These are phyloP conservation scores for Agrotis ipsilon DNA, from an alignment of 2,888 invertebrate species.

Conservation along the genomic window DNA sequence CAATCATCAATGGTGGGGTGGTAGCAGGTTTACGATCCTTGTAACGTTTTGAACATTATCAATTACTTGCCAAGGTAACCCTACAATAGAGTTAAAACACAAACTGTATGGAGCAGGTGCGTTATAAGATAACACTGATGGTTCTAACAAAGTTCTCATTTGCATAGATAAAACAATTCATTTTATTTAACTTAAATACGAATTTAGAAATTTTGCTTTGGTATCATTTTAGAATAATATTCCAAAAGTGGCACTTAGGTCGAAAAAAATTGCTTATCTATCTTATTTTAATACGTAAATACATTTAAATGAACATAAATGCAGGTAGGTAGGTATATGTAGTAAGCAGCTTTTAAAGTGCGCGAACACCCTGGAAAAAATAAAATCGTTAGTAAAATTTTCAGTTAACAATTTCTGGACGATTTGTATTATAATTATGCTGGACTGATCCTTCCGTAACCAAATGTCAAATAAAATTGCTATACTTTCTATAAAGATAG, in stretches of 20 bases:
- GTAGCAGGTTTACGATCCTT: background rate
- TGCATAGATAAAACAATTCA: slow-evolving; percentile 6
- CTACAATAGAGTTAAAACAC: background rate
- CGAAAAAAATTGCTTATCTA: slow-evolving; percentile 67
- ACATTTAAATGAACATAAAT: slow-evolving; percentile 59
- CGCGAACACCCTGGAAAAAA: slow-evolving; percentile 83
- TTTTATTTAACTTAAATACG: slow-evolving; percentile 35
- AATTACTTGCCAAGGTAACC: background rate
- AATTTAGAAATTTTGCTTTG: slow-evolving; percentile 57
- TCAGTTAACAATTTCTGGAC: background rate
- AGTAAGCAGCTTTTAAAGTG: slow-evolving; percentile 75
- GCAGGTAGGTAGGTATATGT: slow-evolving; percentile 59
- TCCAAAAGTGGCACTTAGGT: slow-evolving; percentile 77
- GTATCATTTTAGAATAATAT: slow-evolving; percentile 64
- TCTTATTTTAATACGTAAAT: slow-evolving; percentile 58
- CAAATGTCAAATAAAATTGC: too few species aligned
- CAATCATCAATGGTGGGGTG: background rate
- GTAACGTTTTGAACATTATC: background rate
- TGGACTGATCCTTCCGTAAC: too few species aligned
- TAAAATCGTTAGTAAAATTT: slow-evolving; percentile 28
- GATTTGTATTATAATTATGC: background rate
- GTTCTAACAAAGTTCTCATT: background rate
- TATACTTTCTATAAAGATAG: too few species aligned
- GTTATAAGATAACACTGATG: background rate
- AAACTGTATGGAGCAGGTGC: slow-evolving; percentile 35